These are phyloP conservation scores for Drosophila histrio DNA, from an alignment of 2,888 invertebrate genomes.

Conservation along the genomic window DNA sequence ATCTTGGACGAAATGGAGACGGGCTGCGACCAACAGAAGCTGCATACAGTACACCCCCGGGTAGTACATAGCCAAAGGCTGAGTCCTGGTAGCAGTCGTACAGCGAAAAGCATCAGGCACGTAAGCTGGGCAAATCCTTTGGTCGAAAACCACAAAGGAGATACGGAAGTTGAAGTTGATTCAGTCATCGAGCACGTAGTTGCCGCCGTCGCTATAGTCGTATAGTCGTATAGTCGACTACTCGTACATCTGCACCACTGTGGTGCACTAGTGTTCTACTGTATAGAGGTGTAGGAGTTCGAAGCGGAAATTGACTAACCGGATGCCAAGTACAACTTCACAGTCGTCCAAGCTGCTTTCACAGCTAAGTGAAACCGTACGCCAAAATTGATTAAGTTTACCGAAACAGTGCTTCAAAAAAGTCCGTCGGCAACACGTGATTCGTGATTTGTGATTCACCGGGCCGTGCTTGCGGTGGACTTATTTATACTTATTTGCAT, in stretches of 20 bases:
- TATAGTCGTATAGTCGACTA: not conserved
- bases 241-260: conserved; percentile 38
- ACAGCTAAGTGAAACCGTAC: conserved; percentile 34
- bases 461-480: conserved; percentile 6
- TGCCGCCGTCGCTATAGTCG: conserved; percentile 14
- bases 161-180: conserved; percentile 83
- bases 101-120: conserved; percentile 81
- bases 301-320: conserved; percentile 81
- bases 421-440: conserved; percentile 60
- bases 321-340: conserved; percentile 68
- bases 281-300: conserved; percentile 61
- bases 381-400: conserved; percentile 31
- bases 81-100: conserved; percentile 84
- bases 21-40: conserved; percentile 82
- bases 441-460: conserved; percentile 23
- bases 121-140: conserved; percentile 83
- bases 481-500: conserved; percentile 56
- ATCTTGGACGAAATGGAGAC: conserved; percentile 67
- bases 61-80: conserved; percentile 85
- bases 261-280: conserved; percentile 45
- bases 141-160: conserved; percentile 80
- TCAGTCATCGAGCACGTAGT: conserved; percentile 64
- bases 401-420: conserved; percentile 39
- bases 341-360: conserved; percentile 33
- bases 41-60: conserved; percentile 84